phyloP scores from a whole-genome alignment of 2,888 invertebrate genomes.

The Hirtodrosophila trivittata region DNA sequence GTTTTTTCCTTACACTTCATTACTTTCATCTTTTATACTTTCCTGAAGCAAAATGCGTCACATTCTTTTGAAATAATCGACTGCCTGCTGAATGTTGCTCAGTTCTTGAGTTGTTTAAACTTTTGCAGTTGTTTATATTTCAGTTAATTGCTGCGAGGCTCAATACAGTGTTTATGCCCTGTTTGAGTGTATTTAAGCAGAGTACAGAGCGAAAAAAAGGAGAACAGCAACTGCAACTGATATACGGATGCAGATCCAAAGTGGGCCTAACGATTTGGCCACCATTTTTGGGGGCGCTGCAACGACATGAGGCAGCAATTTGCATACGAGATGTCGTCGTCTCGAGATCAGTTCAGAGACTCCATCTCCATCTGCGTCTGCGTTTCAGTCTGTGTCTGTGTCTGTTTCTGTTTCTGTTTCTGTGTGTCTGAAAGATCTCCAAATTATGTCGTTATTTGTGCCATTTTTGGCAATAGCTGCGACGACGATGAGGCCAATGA shows the following conservation, averaged over 20 bases:
- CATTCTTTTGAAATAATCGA: no score
- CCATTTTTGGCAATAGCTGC: conserved; percentile 77
- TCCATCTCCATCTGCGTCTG: conserved; percentile 3
- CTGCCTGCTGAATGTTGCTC: not conserved
- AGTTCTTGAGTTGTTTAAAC: not conserved
- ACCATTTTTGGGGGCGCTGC: conserved; percentile 68
- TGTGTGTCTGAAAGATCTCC: conserved; percentile 57
- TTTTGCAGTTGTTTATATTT: conserved; percentile 1
- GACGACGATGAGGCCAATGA: conserved; percentile 60
- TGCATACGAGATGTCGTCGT: conserved; percentile 50
- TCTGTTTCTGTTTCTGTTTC: not conserved
- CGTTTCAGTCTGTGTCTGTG: conserved; percentile 21
- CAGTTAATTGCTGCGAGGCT: not conserved
- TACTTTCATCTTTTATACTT: no score
- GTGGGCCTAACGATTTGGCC: conserved; percentile 69
- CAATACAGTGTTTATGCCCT: conserved; percentile 7
- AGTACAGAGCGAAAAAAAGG: not conserved
- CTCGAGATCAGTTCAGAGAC: conserved; percentile 14
- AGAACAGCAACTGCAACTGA: conserved; percentile 12
- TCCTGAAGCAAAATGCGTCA: no score
- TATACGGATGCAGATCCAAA: conserved; percentile 41
- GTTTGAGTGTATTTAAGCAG: conserved; percentile 1
- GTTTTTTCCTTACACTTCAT: no score
- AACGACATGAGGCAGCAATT: conserved; percentile 51
- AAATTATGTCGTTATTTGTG: conserved; percentile 82